Evolutionary conservation across 92 coral and sea anemone species (phyloP).

Genomic region (Phymanthus crucifer): DNA sequence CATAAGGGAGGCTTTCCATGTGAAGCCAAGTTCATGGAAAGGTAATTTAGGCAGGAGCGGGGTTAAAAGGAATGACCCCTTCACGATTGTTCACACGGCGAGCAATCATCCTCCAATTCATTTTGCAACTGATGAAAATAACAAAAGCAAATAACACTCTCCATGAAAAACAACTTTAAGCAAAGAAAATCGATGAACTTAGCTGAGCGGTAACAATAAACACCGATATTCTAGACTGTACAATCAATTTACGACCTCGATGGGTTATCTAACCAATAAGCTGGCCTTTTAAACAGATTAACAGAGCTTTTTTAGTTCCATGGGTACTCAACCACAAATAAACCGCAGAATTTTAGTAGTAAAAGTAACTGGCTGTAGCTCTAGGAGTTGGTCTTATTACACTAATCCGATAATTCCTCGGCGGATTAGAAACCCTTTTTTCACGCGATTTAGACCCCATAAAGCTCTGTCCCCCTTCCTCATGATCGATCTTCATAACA

Average conservation of each 20-base stretch:
- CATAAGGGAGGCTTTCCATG: neutral
- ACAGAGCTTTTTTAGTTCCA: neutral
- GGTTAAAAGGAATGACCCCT: constrained; percentile 16
- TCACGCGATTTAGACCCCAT: constrained; percentile 46
- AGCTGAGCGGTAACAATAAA: constrained; percentile 11
- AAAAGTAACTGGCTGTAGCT: neutral
- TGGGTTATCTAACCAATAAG: constrained; percentile 14
- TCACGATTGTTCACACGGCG: constrained; percentile 34
- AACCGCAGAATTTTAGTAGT: neutral
- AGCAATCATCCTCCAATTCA: constrained; percentile 6
- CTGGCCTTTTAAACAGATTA: constrained; percentile 19
- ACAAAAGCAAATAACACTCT: neutral
- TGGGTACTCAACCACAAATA: neutral
- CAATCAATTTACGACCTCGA: constrained; percentile 1
- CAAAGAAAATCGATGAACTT: neutral
- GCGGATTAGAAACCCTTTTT: constrained; percentile 48
- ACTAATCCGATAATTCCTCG: constrained; percentile 72
- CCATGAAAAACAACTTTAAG: neutral
- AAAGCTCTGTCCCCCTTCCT: neutral
- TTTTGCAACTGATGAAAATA: neutral
- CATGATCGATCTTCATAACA: constrained; percentile 15
- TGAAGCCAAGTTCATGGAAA: neutral
- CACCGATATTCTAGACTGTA: neutral
- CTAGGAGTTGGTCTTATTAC: constrained; percentile 34
- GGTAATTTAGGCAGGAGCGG: neutral